Conservation (phyloP, 2,113 vertebrate genomes). For the Oncorhynchus kisutch region DNA sequence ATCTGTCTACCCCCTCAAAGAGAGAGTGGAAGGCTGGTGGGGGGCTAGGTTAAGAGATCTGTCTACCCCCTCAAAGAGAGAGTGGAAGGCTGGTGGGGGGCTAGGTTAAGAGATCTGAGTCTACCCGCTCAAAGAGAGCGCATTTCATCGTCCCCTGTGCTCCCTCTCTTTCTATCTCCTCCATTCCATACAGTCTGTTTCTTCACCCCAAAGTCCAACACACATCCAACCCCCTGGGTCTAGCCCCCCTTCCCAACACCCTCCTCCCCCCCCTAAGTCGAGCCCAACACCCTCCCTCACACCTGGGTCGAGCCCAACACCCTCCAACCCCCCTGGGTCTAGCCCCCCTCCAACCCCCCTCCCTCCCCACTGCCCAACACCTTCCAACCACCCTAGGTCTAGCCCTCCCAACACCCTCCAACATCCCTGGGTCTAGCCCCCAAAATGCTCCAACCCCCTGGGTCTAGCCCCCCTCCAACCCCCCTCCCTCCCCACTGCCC, state of each 20-base stretch:
- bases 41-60: constrained; percentile 26
- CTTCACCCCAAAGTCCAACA: too few species aligned
- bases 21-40: constrained; percentile 30
- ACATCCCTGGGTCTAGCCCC: not conserved
- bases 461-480: not conserved
- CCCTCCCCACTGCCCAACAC: too few species aligned
- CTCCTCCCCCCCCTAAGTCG: too few species aligned
- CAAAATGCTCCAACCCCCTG: not conserved
- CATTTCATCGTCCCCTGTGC: not conserved
- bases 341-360: too few species aligned
- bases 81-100: too few species aligned
- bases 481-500: not conserved
- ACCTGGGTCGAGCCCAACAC: not conserved
- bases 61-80: constrained; percentile 16
- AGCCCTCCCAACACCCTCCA: not conserved
- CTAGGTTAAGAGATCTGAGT: constrained; percentile 42
- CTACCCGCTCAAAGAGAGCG: constrained; percentile 19
- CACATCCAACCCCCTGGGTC: too few species aligned
- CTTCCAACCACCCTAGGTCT: too few species aligned
- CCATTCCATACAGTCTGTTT: too few species aligned
- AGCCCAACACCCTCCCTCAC: not conserved
- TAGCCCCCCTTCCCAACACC: too few species aligned
- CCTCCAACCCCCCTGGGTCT: not conserved
- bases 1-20: constrained; percentile 48
- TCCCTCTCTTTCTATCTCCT: too few species aligned